Percentiles rank a stretch among this genome's conserved stretches.
Evolutionary conservation across 2,888 invertebrate species (phyloP).

Genomic region (Nomada hirtipes): DNA sequence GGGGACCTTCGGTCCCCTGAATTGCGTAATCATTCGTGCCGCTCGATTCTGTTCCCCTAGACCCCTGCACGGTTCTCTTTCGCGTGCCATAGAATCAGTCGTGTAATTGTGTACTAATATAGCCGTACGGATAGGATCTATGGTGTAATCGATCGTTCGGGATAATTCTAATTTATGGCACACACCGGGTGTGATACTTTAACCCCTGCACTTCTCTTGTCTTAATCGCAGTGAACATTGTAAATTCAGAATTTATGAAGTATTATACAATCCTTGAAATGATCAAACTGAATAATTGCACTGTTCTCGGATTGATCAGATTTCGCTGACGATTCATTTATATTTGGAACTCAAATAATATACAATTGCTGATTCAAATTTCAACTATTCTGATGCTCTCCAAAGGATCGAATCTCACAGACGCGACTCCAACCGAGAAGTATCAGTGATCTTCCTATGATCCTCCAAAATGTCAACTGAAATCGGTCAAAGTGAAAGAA

Average conservation of each 20-base stretch:
- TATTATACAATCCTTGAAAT: no score
- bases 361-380: no score
- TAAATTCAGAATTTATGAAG: no score
- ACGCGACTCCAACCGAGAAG: no score
- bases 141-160: background rate
- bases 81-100: background rate
- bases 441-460: no score
- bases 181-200: background rate
- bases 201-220: no score
- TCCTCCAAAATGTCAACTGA: background rate
- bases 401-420: no score
- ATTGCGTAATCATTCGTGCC: constrained; percentile 41
- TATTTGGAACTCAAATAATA: no score
- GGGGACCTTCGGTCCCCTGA: constrained; percentile 36
- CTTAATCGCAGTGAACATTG: no score
- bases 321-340: no score
- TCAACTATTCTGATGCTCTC: no score
- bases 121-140: background rate
- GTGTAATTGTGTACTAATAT: constrained; percentile 20
- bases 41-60: background rate
- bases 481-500: background rate
- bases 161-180: background rate
- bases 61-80: constrained; percentile 16
- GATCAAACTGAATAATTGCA: background rate
- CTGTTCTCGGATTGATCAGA: no score